Evolutionary conservation across 1,140 invertebrate species (phyloP).

Genomic region (Cydia splendana): DNA sequence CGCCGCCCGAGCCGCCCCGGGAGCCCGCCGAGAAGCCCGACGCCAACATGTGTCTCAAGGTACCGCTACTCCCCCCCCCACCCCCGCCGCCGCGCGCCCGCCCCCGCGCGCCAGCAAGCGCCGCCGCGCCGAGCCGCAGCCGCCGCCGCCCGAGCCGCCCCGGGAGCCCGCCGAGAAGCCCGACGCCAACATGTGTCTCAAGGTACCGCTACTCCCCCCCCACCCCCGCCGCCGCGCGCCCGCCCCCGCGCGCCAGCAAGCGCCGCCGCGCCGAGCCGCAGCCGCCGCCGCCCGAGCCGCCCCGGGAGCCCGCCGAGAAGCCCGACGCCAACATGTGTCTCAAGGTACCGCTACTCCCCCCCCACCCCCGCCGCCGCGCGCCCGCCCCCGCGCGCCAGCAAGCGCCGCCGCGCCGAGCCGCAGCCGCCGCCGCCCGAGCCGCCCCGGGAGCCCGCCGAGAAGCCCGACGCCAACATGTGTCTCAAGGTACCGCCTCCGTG

Average conservation of each 20-base stretch:
- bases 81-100: slow-evolving; percentile 59
- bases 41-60: slow-evolving; percentile 89
- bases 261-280: slow-evolving; percentile 73
- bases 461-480: slow-evolving; percentile 91
- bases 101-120: slow-evolving; percentile 58
- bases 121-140: slow-evolving; percentile 73
- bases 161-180: slow-evolving; percentile 87
- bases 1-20: slow-evolving; percentile 75
- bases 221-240: slow-evolving; percentile 55
- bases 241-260: slow-evolving; percentile 59
- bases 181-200: slow-evolving; percentile 90
- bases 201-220: slow-evolving; percentile 57
- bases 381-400: slow-evolving; percentile 57
- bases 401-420: slow-evolving; percentile 70
- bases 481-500: slow-evolving; percentile 75
- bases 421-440: slow-evolving; percentile 76
- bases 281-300: slow-evolving; percentile 73
- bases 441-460: slow-evolving; percentile 84
- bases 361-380: slow-evolving; percentile 51
- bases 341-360: slow-evolving; percentile 72
- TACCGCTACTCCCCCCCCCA: too few species aligned
- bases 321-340: slow-evolving; percentile 91
- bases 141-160: slow-evolving; percentile 74
- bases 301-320: slow-evolving; percentile 85
- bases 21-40: slow-evolving; percentile 89